Evolutionary conservation across 2,797 vertebrate species (phyloP), one percentile per base, ranked within the genome.

Genomic region (Falco concolor): DNA sequence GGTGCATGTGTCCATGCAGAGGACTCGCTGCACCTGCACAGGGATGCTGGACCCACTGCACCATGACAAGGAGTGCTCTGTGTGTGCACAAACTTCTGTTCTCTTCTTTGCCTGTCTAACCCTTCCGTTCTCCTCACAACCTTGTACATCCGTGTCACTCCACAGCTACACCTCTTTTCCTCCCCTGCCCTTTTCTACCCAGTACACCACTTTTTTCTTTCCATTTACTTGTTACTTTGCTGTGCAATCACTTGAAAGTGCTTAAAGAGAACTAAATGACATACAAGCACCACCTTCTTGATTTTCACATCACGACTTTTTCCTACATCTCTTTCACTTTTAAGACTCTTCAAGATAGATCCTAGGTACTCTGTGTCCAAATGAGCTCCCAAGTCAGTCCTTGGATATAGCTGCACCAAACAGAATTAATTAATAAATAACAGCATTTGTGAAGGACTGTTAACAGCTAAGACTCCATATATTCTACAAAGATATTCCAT

Each of bases 21-120:
- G 61, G 27, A 60, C 49, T 32, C 0, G 0, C 36, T 63, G 72
- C 18, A 61, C 5, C 1, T 23, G 13, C 0, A 0, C 38, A 15
- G 64, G 32, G 13, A 61, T 0, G 0, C n/a, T 60, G 84, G 19
- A 75, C 25, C 9, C 27, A 14, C n/a, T 68, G 53, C 50, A 32
- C 20, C 7, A 1, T 9, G 61, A 17, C 0, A 2, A 63, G 22
- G 18, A 70, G 27, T 2, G 7, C 6, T 42, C 49, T 36, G 24
- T n/a, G 7, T 1, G 4, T 32, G 12, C 22, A 72, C 23, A 75
- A 53, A 38, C 8, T 14, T 87, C 60, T 0, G 0, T 63, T 64
- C 42, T 73, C 45, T 47, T 44, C 56, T 74, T n/a, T 13, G 8
- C 30, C 30, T 82, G 15, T 30, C 47, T 79, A 59, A 36, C 10